phyloP scores from a whole-genome alignment of 2,797 vertebrate genomes.

The Gallinago solitaria region DNA sequence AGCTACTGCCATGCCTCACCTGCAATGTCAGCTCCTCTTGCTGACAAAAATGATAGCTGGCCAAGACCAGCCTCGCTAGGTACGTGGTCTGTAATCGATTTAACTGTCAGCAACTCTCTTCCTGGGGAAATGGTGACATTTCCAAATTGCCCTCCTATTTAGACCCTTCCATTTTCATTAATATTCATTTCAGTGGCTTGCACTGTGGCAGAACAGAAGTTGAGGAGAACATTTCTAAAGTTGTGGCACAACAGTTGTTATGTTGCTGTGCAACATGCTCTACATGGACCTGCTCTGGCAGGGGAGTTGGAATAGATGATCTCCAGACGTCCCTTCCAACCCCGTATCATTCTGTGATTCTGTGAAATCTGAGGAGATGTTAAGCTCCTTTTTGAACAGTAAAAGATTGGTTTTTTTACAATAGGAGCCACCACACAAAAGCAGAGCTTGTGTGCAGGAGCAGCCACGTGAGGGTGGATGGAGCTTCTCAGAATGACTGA shows the following conservation, averaged over 20 bases:
- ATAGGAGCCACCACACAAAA: not conserved
- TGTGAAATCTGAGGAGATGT: not conserved
- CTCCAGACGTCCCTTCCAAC: too few relatives aligned
- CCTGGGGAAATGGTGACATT: not conserved
- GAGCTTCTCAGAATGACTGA: not conserved
- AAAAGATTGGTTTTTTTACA: not conserved
- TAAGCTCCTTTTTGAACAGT: not conserved
- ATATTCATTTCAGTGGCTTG: not conserved
- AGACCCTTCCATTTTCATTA: not conserved
- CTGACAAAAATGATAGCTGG: not conserved
- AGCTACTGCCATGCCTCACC: not conserved
- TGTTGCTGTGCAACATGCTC: too few relatives aligned
- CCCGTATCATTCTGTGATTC: too few relatives aligned
- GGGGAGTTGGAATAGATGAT: too few relatives aligned
- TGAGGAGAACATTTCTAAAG: not conserved
- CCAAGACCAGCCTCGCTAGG: not conserved
- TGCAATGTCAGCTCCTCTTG: fast-evolving
- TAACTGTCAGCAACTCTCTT: not conserved
- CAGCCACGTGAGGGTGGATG: fast-evolving
- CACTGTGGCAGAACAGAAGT: not conserved
- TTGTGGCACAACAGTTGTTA: not conserved
- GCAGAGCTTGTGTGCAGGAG: not conserved
- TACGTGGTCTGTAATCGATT: fast-evolving
- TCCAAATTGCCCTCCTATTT: not conserved
- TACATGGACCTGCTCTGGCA: too few relatives aligned